A percentile compares a stretch with the other conserved stretches of the same genome.
phyloP scores from a whole-genome alignment of 64 coral and sea anemone genomes.

The Stichodactyla helianthus region DNA sequence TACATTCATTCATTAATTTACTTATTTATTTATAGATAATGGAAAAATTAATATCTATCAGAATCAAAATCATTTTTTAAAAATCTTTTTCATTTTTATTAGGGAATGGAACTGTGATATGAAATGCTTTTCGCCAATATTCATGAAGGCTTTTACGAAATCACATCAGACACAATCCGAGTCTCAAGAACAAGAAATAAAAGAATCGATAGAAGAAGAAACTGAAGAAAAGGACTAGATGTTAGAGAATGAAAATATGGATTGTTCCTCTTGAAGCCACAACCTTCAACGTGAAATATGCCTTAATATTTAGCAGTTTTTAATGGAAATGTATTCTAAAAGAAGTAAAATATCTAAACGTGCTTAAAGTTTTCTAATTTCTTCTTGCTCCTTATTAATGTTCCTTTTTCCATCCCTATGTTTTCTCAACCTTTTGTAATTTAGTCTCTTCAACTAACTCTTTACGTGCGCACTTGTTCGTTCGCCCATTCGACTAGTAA shows the following conservation, averaged over 20 bases:
- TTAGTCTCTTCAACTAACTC: too few relatives aligned
- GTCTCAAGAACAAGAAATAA: not conserved
- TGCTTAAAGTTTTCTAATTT: not conserved
- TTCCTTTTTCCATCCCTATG: too few relatives aligned
- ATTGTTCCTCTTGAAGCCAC: not conserved
- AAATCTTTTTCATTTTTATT: not conserved
- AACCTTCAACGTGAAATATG: not conserved
- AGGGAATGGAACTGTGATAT: constrained; percentile 62
- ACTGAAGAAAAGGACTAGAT: not conserved
- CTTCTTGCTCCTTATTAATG: not conserved
- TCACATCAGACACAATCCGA: not conserved
- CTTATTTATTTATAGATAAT: too few relatives aligned
- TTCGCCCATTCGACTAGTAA: too few relatives aligned
- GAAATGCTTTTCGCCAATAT: constrained; percentile 15
- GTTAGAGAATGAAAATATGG: not conserved
- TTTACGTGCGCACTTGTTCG: too few relatives aligned
- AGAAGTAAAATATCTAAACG: not conserved
- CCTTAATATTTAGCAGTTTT: not conserved
- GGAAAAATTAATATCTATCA: not conserved
- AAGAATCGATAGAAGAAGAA: not conserved
- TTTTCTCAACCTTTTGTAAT: too few relatives aligned
- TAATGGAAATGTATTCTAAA: not conserved
- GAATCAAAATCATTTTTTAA: too few relatives aligned
- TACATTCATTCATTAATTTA: too few relatives aligned
- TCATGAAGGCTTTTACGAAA: constrained; percentile 15